Base-by-base conservation (phyloP, 92 coral and sea anemone genomes). In the Zoanthus solanderi region DNA sequence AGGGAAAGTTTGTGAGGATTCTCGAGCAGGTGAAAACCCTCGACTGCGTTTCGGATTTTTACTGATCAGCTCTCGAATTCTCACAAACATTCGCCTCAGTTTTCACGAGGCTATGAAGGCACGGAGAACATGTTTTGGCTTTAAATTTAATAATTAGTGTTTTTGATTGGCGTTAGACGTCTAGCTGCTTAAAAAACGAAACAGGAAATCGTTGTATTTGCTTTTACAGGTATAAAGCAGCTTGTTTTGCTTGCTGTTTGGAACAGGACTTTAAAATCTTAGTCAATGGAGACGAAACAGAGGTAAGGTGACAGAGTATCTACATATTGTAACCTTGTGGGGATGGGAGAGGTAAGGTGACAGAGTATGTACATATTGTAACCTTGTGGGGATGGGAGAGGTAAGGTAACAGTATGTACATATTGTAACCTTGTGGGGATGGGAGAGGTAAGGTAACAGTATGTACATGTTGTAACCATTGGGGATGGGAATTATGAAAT, bases 231-330 rank as follows among this genome's bases (percentile, higher is more conserved):
- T 96, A 96, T 83, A 89, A 94, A 81, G 94, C 97, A 15, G 97
- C 93, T 0, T 90, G 95, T 79, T 90, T 92, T 90, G 97, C 98
- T 18, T 96, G 98, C 81, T 90, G 96, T 92, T 84, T 96, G 72
- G 89, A 94, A 14, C 94, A 93, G 56, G 98, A 96, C 90, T 91
- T 96, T 48, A 90, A 75, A 15, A 96, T 96, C 75, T 88, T 96
- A 78, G 94, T 96, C 34, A 93, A 90, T 83, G 98, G 98, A 17
- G 98, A 96, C 76, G 89, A 89, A 79, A 96, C 98, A 23, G 98
- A 96, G 94, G 98, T 96, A 79, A 91, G 23, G 10, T 6, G 15
- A 7, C n/a, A 8, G 46, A 34, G 31, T 67, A 14, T 6, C 34
- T 18, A 23, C 13, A 23, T 1, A 67, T 23, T 23, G n/a, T 65